Evolutionary conservation across 1,140 invertebrate species (phyloP), one percentile per base, ranked within the genome.

Genomic region (Nomia melanderi): DNA sequence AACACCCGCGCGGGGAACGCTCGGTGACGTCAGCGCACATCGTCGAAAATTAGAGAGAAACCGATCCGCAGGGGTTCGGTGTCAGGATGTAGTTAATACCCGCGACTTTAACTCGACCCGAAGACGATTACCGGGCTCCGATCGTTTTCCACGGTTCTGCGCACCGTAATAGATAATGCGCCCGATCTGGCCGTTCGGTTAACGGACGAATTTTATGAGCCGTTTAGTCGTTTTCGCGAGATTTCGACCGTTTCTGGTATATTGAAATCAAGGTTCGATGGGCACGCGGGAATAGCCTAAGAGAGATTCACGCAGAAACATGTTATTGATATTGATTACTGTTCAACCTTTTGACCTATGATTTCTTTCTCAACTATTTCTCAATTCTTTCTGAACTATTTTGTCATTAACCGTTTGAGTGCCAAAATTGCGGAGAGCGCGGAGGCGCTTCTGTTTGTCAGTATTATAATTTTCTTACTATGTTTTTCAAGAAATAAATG

Each of bases 41-140:
- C 82, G 77, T 82, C 65, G 70, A 87, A 79, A 84, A 75, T 78
- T 75, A 73, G 82, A 78, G 71, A 84, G 88, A 86, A 90, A 89
- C 81, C 83, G 82, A 86, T 89, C 82, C 82, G 88, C 86, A 88
- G 89, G 89, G 89, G 89, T 88, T 83, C 83, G 20, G 39, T 23
- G 64, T 79, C 88, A 88, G 88, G 88, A 89, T 89, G 88, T 88
- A 86, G 87, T 88, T 89, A 88, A 88, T 86, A 65, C 83, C 74
- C 57, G 59, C 79, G 76, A 78, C 81, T 81, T 86, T 77, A 66
- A 76, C 81, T 78, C 78, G 60, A 73, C 66, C 75, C 83, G 79
- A 89, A 88, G 87, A 87, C 86, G 86, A 90, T 90, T 88, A 88
- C 82, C 77, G 29, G 56, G n/a, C n/a, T 73, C 78, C 85, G 81